Conservation (phyloP, 2,797 vertebrate genomes). For the Taeniopygia guttata region DNA sequence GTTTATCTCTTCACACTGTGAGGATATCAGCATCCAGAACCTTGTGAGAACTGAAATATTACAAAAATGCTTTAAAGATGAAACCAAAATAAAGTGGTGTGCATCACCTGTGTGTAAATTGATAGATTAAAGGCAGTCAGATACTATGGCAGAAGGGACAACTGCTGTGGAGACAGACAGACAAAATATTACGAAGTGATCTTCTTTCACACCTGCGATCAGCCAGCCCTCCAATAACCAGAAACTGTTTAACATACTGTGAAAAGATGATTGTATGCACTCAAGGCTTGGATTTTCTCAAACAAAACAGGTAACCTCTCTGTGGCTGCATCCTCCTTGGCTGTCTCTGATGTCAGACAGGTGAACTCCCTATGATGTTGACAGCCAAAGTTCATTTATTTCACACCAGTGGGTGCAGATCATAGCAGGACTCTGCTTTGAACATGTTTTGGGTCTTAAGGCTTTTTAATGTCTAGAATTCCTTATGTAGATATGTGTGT, state of each 20-base stretch:
- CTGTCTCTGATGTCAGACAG: not conserved
- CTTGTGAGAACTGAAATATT: not conserved
- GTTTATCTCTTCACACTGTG: not conserved
- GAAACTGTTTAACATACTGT: not conserved
- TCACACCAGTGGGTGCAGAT: not conserved
- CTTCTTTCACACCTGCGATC: not conserved
- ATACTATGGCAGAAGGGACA: not conserved
- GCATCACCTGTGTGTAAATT: not conserved
- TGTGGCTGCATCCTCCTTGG: not conserved
- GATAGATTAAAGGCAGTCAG: not conserved
- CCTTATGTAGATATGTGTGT: not conserved
- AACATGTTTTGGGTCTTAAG: not conserved
- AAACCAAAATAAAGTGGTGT: not conserved
- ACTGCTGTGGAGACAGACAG: not conserved
- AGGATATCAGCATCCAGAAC: not conserved
- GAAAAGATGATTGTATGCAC: not conserved
- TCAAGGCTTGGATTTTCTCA: not conserved
- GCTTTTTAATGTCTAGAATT: not conserved
- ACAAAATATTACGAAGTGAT: not conserved
- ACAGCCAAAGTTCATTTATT: not conserved
- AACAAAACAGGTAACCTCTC: not conserved
- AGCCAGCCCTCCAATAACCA: not conserved
- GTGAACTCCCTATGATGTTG: not conserved
- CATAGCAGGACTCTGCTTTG: not conserved
- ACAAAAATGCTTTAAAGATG: not conserved